phyloP scores from a whole-genome alignment of 2,113 vertebrate genomes.

The Dinomys branickii region DNA sequence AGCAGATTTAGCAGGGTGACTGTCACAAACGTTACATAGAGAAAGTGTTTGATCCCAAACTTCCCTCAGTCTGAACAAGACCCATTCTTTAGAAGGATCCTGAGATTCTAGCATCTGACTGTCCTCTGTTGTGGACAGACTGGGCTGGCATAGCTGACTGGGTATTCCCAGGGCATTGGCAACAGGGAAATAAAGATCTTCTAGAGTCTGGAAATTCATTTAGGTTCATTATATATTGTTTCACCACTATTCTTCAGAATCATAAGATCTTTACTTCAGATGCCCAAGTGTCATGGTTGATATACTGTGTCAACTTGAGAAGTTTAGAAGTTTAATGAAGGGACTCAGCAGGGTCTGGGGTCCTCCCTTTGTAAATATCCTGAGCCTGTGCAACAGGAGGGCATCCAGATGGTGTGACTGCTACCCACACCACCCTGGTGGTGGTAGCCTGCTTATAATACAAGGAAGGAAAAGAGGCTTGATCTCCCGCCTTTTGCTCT shows the following conservation, averaged over 20 bases:
- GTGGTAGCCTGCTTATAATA: no score
- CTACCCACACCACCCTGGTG: accelerated
- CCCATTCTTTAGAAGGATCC: background rate
- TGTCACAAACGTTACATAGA: background rate
- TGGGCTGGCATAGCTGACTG: background rate
- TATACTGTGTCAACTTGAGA: no score
- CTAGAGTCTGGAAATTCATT: conserved; percentile 29
- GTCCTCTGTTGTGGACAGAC: background rate
- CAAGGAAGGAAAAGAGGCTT: no score
- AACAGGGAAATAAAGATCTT: background rate
- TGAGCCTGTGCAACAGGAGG: no score
- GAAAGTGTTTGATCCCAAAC: background rate
- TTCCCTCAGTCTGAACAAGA: conserved; percentile 9
- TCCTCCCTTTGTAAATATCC: no score
- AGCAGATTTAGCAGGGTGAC: background rate
- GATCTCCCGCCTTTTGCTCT: no score
- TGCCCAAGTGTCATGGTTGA: background rate
- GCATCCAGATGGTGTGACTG: no score
- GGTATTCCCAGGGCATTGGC: background rate
- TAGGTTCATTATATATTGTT: background rate
- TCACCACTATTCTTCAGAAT: background rate
- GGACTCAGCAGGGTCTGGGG: no score
- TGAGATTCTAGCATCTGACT: background rate
- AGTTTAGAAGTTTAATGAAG: no score
- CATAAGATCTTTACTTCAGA: background rate